A percentile compares a stretch with the other conserved stretches of the same genome.
Evolutionary conservation across 2,113 vertebrate genomes (phyloP).

Genomic region (Jacana jacana): DNA sequence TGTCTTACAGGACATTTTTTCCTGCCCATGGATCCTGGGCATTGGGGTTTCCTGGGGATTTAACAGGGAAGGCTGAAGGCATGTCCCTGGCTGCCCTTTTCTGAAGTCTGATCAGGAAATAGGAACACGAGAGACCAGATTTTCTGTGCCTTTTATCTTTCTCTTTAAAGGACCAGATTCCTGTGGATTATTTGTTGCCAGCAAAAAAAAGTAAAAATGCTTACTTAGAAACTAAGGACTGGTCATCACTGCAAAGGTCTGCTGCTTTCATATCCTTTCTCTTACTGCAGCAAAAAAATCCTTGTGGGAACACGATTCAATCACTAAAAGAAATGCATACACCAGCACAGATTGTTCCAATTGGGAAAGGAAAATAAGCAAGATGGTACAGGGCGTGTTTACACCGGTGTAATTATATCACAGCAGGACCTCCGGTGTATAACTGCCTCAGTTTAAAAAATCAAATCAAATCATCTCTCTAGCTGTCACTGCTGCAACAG

Average conservation of each 20-base stretch:
- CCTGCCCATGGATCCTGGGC: not conserved
- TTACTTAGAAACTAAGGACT: not conserved
- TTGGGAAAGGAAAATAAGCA: not conserved
- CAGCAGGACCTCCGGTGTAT: not conserved
- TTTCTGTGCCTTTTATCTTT: slow-evolving; percentile 1
- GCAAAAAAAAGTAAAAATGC: not conserved
- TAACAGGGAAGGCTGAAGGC: not conserved
- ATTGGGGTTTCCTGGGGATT: not conserved
- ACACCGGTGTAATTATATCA: not conserved
- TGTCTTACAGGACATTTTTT: not conserved
- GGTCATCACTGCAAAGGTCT: not conserved
- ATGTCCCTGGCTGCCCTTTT: not conserved
- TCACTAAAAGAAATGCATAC: not conserved
- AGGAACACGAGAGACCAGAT: not conserved
- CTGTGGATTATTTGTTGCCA: not conserved
- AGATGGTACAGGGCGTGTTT: not conserved
- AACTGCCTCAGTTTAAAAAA: not conserved
- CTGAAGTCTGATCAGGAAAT: not conserved
- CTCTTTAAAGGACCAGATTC: not conserved
- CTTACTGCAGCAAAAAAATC: not conserved
- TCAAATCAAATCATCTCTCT: not conserved
- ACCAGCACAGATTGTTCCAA: not conserved
- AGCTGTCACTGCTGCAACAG: not conserved
- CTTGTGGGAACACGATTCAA: not conserved
- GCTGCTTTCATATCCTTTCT: not conserved